Conservation (phyloP, 2,113 vertebrate genomes). For the Gila orcuttii region DNA sequence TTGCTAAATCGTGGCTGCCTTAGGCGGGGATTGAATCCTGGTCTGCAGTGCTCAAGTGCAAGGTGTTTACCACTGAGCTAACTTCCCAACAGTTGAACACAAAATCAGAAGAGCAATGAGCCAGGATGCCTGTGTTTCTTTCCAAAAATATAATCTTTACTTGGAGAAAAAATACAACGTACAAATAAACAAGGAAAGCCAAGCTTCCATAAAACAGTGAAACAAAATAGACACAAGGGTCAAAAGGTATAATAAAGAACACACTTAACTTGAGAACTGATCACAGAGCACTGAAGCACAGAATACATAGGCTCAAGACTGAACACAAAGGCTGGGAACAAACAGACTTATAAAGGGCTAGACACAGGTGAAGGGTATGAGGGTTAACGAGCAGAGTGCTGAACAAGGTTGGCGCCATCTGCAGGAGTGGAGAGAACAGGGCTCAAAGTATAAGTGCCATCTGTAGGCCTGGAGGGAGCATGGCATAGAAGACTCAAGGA, state of each 20-base stretch:
- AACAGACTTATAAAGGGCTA: background rate
- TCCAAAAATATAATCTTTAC: too few species aligned
- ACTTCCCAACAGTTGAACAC: background rate
- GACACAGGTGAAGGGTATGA: background rate
- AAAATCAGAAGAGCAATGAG: background rate
- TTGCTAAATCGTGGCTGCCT: too few species aligned
- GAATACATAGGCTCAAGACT: background rate
- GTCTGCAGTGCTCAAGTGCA: too few species aligned
- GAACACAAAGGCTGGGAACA: background rate
- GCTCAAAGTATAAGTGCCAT: background rate
- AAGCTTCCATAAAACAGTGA: background rate
- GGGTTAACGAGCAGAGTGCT: background rate
- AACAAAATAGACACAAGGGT: background rate
- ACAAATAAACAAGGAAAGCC: background rate
- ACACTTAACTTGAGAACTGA: background rate
- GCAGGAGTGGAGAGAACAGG: background rate
- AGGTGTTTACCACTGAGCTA: background rate
- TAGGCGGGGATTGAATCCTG: too few species aligned
- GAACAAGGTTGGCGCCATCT: background rate
- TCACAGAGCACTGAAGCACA: background rate
- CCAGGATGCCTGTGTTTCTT: too few species aligned
- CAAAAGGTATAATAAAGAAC: background rate
- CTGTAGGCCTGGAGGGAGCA: background rate
- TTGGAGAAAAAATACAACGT: background rate
- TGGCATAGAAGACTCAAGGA: background rate